A percentile compares a stretch with the other conserved stretches of the same genome.
These are phyloP conservation scores for Nothobranchius furzeri DNA, from an alignment of 2,113 vertebrate species.

Conservation along the genomic window DNA sequence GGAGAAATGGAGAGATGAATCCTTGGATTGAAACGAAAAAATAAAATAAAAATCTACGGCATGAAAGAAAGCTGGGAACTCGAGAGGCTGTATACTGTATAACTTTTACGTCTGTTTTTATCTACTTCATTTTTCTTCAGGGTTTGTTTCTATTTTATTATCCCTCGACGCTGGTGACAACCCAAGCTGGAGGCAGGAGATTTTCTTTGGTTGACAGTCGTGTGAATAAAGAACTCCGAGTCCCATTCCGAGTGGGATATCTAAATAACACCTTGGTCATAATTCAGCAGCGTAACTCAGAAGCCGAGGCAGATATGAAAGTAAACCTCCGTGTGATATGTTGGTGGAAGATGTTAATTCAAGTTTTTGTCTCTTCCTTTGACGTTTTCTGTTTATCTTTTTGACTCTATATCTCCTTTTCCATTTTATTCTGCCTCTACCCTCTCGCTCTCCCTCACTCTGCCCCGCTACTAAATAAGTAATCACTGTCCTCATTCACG, in stretches of 20 bases:
- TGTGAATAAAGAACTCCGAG: not conserved
- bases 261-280: not conserved
- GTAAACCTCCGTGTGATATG: not conserved
- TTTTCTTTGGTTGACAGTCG: not conserved
- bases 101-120: conserved; percentile 12
- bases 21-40: not conserved
- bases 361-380: conserved; percentile 10
- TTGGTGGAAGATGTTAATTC: not conserved
- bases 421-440: not conserved
- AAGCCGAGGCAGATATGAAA: not conserved
- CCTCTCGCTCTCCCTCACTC: conserved; percentile 21
- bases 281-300: not conserved
- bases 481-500: conserved; percentile 71
- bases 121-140: conserved; percentile 6
- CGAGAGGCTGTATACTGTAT: conserved; percentile 2
- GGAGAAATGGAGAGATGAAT: not conserved
- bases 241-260: not conserved
- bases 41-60: conserved; percentile 18
- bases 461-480: conserved; percentile 62
- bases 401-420: conserved; percentile 30
- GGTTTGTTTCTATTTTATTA: conserved; percentile 16
- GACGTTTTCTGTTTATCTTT: conserved; percentile 14
- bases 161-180: not conserved
- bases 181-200: conserved; percentile 1
- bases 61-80: not conserved